Evolutionary conservation across 1,140 invertebrate genomes (phyloP).

Genomic region (Drosophila aff.): DNA sequence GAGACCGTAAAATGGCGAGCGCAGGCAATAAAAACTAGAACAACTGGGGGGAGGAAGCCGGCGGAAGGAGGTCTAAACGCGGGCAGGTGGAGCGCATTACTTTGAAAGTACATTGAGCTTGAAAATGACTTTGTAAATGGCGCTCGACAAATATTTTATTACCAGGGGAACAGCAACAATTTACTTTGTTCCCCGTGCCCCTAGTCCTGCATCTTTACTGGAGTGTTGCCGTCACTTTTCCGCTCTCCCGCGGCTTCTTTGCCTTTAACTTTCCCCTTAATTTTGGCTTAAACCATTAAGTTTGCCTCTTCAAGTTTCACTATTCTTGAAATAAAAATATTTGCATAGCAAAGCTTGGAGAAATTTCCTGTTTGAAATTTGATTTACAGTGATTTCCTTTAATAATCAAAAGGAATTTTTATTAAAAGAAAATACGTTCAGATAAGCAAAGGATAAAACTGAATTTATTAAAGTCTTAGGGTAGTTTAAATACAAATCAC

Average conservation of each 20-base stretch:
- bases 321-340: conserved; percentile 8
- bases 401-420: background rate
- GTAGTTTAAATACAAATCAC: background rate
- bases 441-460: background rate
- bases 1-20: conserved; percentile 77
- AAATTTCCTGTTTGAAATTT: background rate
- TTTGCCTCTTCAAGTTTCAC: background rate
- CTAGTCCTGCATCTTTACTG: background rate
- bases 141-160: conserved; percentile 82
- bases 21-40: conserved; percentile 79
- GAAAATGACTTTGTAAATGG: conserved; percentile 84
- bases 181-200: conserved; percentile 50
- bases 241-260: conserved; percentile 14
- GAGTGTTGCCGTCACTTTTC: conserved; percentile 10
- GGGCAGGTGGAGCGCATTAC: conserved; percentile 76
- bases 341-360: background rate
- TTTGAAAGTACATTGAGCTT: conserved; percentile 81
- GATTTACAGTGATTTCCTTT: background rate
- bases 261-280: conserved; percentile 18
- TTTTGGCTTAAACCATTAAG: conserved; percentile 24
- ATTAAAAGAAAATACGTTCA: background rate
- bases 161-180: conserved; percentile 69
- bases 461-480: background rate
- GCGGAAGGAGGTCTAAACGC: conserved; percentile 13
- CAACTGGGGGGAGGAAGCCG: conserved; percentile 43